These are phyloP conservation scores for Pelodiscus sinensis DNA, from an alignment of 2,113 vertebrate genomes.

Conservation along the genomic window DNA sequence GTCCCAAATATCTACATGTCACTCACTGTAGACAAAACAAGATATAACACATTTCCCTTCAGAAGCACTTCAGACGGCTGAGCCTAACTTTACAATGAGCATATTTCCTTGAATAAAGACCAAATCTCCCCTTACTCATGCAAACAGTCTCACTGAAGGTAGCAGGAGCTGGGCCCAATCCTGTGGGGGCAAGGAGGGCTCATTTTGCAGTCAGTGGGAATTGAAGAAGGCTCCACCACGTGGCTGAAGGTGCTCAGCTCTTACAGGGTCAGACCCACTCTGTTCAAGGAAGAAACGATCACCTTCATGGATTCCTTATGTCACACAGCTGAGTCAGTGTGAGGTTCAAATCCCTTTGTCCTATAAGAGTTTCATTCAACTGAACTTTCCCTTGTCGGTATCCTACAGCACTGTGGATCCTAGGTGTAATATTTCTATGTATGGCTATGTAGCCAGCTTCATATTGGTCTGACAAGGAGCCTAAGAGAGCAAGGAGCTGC, in stretches of 20 bases:
- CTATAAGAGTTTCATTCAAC: neutral
- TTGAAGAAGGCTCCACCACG: accelerated
- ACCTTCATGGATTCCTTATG: neutral
- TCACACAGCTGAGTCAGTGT: neutral
- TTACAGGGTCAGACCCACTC: neutral
- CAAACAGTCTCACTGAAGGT: neutral
- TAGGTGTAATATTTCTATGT: neutral
- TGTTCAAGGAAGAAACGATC: neutral
- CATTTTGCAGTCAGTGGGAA: neutral
- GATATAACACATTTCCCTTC: neutral
- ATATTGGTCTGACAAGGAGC: neutral
- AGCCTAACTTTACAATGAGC: neutral
- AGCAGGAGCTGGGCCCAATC: neutral
- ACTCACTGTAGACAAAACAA: constrained; percentile 36
- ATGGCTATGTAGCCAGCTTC: neutral
- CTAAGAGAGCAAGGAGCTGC: neutral
- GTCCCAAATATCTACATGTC: neutral
- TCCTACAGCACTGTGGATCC: neutral
- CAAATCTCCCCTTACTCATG: accelerated
- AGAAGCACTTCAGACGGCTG: constrained; percentile 2
- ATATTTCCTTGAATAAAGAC: neutral
- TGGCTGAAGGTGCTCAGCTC: neutral
- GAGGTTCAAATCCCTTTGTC: neutral
- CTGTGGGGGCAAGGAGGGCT: neutral
- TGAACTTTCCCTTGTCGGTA: neutral